phyloP scores from a whole-genome alignment of 53 echinoderm and acorn worm species.

The Zoroaster sp. region DNA sequence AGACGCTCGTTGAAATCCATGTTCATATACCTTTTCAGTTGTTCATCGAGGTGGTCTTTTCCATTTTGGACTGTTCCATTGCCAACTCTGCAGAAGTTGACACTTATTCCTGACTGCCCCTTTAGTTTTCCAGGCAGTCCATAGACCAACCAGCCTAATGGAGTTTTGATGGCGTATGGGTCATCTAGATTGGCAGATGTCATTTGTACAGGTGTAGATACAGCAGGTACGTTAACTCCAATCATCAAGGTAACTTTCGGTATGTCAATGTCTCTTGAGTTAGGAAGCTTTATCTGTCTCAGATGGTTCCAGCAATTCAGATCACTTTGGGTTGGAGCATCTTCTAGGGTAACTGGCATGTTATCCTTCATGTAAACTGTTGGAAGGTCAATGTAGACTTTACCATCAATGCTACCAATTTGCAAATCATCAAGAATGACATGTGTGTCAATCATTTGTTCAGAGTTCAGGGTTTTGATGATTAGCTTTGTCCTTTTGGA shows the following conservation, averaged over 20 bases:
- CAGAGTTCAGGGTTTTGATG: slow-evolving; percentile 43
- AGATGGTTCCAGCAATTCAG: slow-evolving; percentile 58
- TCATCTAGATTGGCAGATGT: slow-evolving; percentile 30
- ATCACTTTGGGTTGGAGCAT: slow-evolving; percentile 65
- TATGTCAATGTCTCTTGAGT: slow-evolving; percentile 29
- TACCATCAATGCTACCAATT: slow-evolving; percentile 32
- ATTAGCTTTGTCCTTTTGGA: slow-evolving; percentile 34
- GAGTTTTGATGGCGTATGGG: slow-evolving; percentile 58
- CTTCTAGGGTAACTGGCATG: slow-evolving; percentile 58
- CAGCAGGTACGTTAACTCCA: slow-evolving; percentile 59
- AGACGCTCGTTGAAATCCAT: slow-evolving; percentile 63
- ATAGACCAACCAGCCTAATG: slow-evolving; percentile 65
- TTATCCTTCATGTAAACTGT: slow-evolving; percentile 60
- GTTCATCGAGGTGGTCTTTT: slow-evolving; percentile 50
- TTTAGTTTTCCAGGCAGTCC: slow-evolving; percentile 44
- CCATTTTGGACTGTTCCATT: slow-evolving; percentile 15
- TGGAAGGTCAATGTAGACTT: slow-evolving; percentile 53
- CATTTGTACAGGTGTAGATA: slow-evolving; percentile 51
- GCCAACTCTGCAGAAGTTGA: slow-evolving; percentile 43
- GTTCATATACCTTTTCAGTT: slow-evolving; percentile 46
- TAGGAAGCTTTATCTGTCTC: slow-evolving; percentile 42
- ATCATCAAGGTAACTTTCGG: slow-evolving; percentile 59
- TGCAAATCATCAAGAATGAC: slow-evolving; percentile 57
- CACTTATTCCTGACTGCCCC: slow-evolving; percentile 22
- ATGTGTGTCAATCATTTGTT: slow-evolving; percentile 35